A percentile compares a stretch with the other conserved stretches of the same genome.
Evolutionary conservation across 64 coral and sea anemone species (phyloP).

Genomic region (Catalaphyllia jardinei): DNA sequence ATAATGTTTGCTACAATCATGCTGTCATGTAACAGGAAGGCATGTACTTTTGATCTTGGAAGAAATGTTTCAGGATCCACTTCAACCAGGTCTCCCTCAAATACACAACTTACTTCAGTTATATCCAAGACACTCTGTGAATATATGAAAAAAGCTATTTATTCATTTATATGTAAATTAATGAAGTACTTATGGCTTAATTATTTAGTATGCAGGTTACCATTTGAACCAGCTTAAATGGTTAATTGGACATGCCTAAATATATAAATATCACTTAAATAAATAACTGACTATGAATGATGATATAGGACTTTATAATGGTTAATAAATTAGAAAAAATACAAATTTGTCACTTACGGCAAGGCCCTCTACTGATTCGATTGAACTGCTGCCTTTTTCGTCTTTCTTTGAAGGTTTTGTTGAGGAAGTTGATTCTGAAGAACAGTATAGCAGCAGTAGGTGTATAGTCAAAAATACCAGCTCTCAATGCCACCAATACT

Average conservation of each 20-base stretch:
- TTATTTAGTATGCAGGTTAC: too few relatives aligned
- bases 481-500: too few relatives aligned
- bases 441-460: not conserved
- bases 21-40: slow-evolving; percentile 84
- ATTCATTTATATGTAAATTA: too few relatives aligned
- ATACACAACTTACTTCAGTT: slow-evolving; percentile 90
- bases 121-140: slow-evolving; percentile 85
- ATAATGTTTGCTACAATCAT: slow-evolving; percentile 86
- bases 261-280: too few relatives aligned
- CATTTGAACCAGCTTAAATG: too few relatives aligned
- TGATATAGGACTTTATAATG: not conserved
- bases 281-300: not conserved
- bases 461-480: not conserved
- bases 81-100: slow-evolving; percentile 91
- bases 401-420: slow-evolving; percentile 86
- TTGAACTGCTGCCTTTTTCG: slow-evolving; percentile 88
- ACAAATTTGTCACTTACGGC: slow-evolving; percentile 64
- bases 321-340: not conserved
- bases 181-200: too few relatives aligned
- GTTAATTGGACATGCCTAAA: too few relatives aligned
- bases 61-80: slow-evolving; percentile 72
- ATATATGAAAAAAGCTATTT: not conserved
- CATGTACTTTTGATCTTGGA: slow-evolving; percentile 73
- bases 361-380: slow-evolving; percentile 93
- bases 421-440: slow-evolving; percentile 59